A percentile compares a stretch with the other conserved stretches of the same genome.
phyloP scores from a whole-genome alignment of 64 coral and sea anemone species.

The Stichodactyla mertensii region DNA sequence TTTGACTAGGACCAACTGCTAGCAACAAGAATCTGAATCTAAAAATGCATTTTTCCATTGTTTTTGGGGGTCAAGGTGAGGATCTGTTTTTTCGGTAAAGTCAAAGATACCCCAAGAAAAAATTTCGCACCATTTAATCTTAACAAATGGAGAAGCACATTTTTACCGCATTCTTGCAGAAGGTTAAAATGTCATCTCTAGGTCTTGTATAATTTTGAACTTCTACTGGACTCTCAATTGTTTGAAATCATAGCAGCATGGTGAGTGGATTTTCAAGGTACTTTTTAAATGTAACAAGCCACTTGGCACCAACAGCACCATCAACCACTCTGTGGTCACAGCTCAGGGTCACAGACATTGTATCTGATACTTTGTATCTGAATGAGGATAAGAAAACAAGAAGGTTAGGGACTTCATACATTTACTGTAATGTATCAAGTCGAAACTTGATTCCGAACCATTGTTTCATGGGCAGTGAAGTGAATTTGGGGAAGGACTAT shows the following conservation, averaged over 20 bases:
- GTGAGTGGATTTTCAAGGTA: conserved; percentile 94
- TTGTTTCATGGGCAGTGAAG: too few species aligned
- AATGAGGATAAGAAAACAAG: background rate
- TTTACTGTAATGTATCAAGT: too few species aligned
- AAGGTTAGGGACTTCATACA: too few species aligned
- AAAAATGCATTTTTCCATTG: too few species aligned
- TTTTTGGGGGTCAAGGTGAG: too few species aligned
- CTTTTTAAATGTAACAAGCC: conserved; percentile 76
- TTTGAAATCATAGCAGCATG: conserved; percentile 59
- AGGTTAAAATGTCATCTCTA: background rate
- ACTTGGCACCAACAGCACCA: conserved; percentile 89
- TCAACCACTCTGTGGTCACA: conserved; percentile 96
- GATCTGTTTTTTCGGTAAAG: background rate
- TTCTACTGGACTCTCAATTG: background rate
- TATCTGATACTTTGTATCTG: conserved; percentile 70
- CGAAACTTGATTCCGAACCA: too few species aligned
- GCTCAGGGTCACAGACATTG: conserved; percentile 83
- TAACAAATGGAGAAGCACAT: background rate
- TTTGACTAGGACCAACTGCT: too few species aligned
- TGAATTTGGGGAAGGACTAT: too few species aligned
- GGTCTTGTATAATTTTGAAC: background rate
- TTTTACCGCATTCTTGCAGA: background rate
- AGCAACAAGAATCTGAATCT: too few species aligned
- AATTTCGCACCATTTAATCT: background rate
- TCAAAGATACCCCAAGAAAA: background rate